Evolutionary conservation across 2,888 invertebrate species (phyloP).

Genomic region (Catocala fraxini): DNA sequence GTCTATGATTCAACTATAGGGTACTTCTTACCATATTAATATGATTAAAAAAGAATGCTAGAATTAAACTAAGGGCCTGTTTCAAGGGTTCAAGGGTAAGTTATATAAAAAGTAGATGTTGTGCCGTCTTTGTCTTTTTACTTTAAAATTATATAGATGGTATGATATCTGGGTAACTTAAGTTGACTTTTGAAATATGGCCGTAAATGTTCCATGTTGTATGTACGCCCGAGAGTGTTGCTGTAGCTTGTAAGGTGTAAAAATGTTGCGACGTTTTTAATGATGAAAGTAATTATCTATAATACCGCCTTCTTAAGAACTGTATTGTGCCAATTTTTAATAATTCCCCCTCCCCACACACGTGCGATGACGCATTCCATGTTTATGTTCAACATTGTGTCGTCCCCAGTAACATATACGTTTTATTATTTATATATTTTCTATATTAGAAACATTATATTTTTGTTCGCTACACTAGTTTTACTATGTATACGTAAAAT

Average conservation of each 20-base stretch:
- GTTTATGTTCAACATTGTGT: constrained; percentile 35
- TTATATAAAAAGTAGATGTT: neutral
- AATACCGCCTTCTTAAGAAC: constrained; percentile 67
- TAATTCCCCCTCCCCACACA: constrained; percentile 46
- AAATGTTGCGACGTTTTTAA: constrained; percentile 70
- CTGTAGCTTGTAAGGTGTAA: constrained; percentile 67
- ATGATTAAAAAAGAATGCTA: constrained; percentile 46
- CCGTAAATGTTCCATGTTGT: constrained; percentile 69
- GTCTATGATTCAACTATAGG: constrained; percentile 25
- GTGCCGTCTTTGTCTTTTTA: constrained; percentile 5
- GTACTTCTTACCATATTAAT: constrained; percentile 25
- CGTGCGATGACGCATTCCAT: constrained; percentile 66
- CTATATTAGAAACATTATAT: constrained; percentile 4
- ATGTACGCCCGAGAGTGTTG: constrained; percentile 64
- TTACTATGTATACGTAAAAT: constrained; percentile 1
- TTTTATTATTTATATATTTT: constrained; percentile 6
- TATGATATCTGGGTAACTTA: constrained; percentile 5
- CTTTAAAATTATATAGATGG: constrained; percentile 4
- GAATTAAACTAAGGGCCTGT: constrained; percentile 30
- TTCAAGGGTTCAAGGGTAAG: constrained; percentile 6
- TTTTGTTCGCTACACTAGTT: constrained; percentile 10
- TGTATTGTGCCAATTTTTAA: constrained; percentile 76
- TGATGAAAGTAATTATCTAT: constrained; percentile 47
- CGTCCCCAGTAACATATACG: constrained; percentile 23
- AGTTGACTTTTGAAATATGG: constrained; percentile 10